Percentiles rank a stretch among this genome's conserved stretches.
Conservation (phyloP, 2,797 vertebrate genomes). For the Tinamus major region DNA sequence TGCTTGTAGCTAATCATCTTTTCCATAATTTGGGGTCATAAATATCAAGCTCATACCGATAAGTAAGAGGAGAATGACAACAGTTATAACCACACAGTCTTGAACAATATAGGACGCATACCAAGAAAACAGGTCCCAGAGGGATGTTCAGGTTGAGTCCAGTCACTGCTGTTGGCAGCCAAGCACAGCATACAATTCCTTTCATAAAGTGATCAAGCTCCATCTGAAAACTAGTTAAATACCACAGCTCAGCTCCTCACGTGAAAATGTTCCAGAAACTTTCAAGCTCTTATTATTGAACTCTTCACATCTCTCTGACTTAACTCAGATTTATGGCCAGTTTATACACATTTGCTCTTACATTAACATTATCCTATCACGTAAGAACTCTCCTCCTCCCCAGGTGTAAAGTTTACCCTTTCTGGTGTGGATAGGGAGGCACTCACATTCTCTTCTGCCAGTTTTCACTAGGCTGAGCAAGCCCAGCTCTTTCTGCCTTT, state of each 20-base stretch:
- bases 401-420: neutral
- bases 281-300: neutral
- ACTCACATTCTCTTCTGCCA: neutral
- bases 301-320: neutral
- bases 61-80: conserved; percentile 33
- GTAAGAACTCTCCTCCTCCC: neutral
- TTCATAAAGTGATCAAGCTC: neutral
- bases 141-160: conserved; percentile 16
- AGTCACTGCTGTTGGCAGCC: neutral
- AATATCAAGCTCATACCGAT: neutral
- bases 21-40: neutral
- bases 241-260: neutral
- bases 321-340: neutral
- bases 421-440: neutral
- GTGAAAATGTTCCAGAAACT: neutral
- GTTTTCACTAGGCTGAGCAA: neutral
- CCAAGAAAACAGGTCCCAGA: fast-evolving
- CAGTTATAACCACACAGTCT: neutral
- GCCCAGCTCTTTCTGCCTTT: neutral
- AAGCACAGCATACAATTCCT: neutral
- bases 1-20: neutral
- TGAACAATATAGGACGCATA: neutral
- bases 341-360: neutral
- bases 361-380: neutral
- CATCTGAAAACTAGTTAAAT: neutral